A percentile compares a stretch with the other conserved stretches of the same genome.
Evolutionary conservation across 2,113 vertebrate species (phyloP).

Genomic region (Chionodraco myersi): DNA sequence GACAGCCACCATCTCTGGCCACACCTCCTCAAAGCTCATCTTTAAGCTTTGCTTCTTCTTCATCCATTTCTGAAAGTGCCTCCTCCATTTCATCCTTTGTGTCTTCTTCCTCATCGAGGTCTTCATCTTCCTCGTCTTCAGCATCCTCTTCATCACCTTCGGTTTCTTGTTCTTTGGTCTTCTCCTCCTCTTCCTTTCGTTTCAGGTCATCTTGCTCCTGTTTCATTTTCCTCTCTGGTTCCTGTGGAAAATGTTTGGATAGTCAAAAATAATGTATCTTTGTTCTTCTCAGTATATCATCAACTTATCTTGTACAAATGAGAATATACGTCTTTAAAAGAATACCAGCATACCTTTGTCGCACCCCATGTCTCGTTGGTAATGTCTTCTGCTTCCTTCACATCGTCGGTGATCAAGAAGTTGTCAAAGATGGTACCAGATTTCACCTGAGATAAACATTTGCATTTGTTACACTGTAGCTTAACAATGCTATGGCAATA

Average conservation of each 20-base stretch:
- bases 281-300: not conserved
- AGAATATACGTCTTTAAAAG: not conserved
- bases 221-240: slow-evolving; percentile 83
- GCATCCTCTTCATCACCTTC: slow-evolving; percentile 46
- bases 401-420: slow-evolving; percentile 86
- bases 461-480: slow-evolving; percentile 2
- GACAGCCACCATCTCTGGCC: slow-evolving; percentile 19
- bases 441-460: slow-evolving; percentile 82
- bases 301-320: not conserved
- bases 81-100: slow-evolving; percentile 59
- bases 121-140: fast-evolving
- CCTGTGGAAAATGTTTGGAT: slow-evolving; percentile 52
- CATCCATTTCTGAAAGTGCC: slow-evolving; percentile 58
- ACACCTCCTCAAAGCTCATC: slow-evolving; percentile 82
- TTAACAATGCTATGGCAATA: not conserved
- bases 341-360: slow-evolving; percentile 80
- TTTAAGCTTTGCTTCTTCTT: slow-evolving; percentile 70
- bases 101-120: slow-evolving; percentile 30
- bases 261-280: not conserved
- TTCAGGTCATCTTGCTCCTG: slow-evolving; percentile 80
- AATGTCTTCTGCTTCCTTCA: slow-evolving; percentile 86
- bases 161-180: slow-evolving; percentile 80
- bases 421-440: slow-evolving; percentile 92
- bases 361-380: slow-evolving; percentile 87
- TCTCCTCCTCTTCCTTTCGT: slow-evolving; percentile 80